Conservation (phyloP, 2,888 invertebrate genomes). For the Ecdyonurus torrentis region DNA sequence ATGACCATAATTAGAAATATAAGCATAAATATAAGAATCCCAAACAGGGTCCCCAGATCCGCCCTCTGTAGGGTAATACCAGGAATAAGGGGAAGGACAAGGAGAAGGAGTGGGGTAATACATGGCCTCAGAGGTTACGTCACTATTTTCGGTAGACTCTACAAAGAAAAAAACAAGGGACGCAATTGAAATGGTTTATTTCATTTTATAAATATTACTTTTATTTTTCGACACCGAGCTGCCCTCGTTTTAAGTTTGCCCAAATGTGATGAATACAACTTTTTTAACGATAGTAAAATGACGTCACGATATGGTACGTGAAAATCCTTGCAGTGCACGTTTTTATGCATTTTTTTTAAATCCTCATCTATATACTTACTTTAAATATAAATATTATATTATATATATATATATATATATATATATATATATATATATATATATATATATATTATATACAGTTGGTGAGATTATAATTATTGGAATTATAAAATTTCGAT, state of each 20-base stretch:
- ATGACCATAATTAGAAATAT: slow-evolving; percentile 18
- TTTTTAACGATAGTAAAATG: neutral
- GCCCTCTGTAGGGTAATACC: slow-evolving; percentile 1
- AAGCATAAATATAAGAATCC: slow-evolving; percentile 16
- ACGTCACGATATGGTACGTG: neutral
- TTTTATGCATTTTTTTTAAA: too few species aligned
- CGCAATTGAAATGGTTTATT: too few species aligned
- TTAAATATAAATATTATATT: too few species aligned
- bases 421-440: too few species aligned
- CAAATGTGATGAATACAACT: neutral
- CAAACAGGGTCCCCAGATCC: slow-evolving; percentile 2
- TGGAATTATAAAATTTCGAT: too few species aligned
- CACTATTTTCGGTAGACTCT: slow-evolving; percentile 1
- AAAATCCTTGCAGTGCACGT: too few species aligned
- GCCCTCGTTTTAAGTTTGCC: neutral
- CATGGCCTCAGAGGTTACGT: slow-evolving; percentile 1
- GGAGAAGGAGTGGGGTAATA: neutral
- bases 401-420: too few species aligned
- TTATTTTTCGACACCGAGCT: too few species aligned
- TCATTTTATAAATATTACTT: neutral
- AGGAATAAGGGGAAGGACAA: slow-evolving; percentile 1
- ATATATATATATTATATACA: too few species aligned
- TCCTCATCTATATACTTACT: too few species aligned
- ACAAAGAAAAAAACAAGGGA: too few species aligned
- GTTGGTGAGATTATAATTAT: too few species aligned